Conservation (phyloP, 30 jellyfish, hydroid and myxozoan genomes). For the Morbakka virulenta region DNA sequence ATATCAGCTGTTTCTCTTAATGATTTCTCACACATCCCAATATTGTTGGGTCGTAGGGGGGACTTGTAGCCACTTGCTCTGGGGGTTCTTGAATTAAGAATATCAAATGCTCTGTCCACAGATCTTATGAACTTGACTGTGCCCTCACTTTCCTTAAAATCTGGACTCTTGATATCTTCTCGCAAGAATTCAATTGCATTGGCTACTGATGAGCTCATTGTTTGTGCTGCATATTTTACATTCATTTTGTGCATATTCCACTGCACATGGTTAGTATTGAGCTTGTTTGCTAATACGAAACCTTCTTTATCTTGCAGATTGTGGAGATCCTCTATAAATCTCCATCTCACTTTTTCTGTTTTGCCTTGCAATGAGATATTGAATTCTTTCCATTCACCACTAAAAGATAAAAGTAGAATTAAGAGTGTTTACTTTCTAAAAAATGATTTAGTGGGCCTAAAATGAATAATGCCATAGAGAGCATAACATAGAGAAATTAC, state of each 20-base stretch:
- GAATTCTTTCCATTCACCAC: conserved; percentile 30
- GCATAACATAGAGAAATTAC: no score
- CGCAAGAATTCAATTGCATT: conserved; percentile 28
- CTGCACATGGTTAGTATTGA: conserved; percentile 2
- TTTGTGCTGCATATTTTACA: conserved; percentile 23
- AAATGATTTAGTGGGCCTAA: neutral
- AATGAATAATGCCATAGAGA: no score
- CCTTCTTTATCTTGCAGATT: conserved; percentile 37
- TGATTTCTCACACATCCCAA: neutral
- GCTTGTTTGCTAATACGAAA: conserved; percentile 26
- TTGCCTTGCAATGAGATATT: neutral
- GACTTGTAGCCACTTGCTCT: conserved; percentile 27
- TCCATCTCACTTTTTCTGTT: conserved; percentile 12
- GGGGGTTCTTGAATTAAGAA: conserved; percentile 30
- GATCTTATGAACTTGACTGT: conserved; percentile 27
- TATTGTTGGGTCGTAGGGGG: conserved; percentile 1
- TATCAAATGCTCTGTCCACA: conserved; percentile 22
- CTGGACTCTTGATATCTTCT: neutral
- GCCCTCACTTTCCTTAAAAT: conserved; percentile 20
- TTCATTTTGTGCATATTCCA: conserved; percentile 52
- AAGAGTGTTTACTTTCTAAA: neutral
- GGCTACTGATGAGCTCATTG: conserved; percentile 27
- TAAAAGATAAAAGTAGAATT: neutral
- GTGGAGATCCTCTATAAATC: neutral
- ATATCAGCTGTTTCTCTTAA: neutral